A percentile compares a stretch with the other conserved stretches of the same genome.
These are phyloP conservation scores for Synchiropus splendidus DNA, from an alignment of 2,113 vertebrate species.

Conservation along the genomic window DNA sequence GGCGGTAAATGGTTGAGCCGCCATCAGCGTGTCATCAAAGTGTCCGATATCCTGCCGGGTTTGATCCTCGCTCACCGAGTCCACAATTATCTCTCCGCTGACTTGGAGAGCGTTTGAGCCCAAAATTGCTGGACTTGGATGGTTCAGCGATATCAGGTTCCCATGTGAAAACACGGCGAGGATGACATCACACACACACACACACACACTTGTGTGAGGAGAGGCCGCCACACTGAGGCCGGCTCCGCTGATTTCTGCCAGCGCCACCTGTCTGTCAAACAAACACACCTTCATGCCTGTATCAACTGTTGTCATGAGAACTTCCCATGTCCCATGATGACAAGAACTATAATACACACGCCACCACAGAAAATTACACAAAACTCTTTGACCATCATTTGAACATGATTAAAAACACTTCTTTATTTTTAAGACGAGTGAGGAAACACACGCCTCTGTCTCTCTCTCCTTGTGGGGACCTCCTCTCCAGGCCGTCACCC, in stretches of 20 bases:
- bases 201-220: slow-evolving; percentile 1
- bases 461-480: too few relatives aligned
- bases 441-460: too few relatives aligned
- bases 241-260: too few relatives aligned
- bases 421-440: too few relatives aligned
- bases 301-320: too few relatives aligned
- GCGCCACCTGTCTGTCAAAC: not conserved
- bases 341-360: too few relatives aligned
- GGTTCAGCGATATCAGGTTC: slow-evolving; percentile 53
- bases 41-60: slow-evolving; percentile 43
- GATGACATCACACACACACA: slow-evolving; percentile 47
- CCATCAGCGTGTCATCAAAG: slow-evolving; percentile 59
- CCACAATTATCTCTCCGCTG: slow-evolving; percentile 57
- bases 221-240: too few relatives aligned
- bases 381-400: too few relatives aligned
- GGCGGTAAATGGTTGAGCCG: slow-evolving; percentile 54
- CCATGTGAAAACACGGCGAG: slow-evolving; percentile 54
- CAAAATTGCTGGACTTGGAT: slow-evolving; percentile 53
- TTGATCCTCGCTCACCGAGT: slow-evolving; percentile 49
- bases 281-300: not conserved
- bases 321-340: too few relatives aligned
- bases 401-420: too few relatives aligned
- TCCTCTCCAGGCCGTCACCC: too few relatives aligned
- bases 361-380: too few relatives aligned
- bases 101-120: slow-evolving; percentile 54